Conservation (phyloP, 2,797 vertebrate species). For the Eulemur coronatus region DNA sequence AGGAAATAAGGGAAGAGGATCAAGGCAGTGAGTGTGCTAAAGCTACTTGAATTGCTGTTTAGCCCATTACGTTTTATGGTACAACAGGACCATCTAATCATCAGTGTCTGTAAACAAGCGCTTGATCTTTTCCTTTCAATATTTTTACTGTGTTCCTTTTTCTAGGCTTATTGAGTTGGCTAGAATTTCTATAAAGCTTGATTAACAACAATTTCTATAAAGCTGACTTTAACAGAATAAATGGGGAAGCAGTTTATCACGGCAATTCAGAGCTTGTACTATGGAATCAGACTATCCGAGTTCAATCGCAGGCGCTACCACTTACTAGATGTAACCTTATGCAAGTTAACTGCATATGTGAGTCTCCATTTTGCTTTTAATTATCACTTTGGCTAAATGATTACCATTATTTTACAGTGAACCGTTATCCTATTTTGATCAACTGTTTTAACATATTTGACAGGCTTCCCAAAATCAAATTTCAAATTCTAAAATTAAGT, state of each 20-base stretch:
- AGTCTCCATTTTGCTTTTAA: not conserved
- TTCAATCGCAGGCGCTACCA: not conserved
- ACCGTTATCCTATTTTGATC: not conserved
- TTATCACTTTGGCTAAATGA: not conserved
- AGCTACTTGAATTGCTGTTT: not conserved
- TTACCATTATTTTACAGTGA: not conserved
- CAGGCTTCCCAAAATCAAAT: not conserved
- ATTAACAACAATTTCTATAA: not conserved
- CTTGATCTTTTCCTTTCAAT: not conserved
- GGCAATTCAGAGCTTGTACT: not conserved
- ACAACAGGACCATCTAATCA: not conserved
- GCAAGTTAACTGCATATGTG: not conserved
- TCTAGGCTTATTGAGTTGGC: not conserved
- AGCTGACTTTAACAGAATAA: not conserved
- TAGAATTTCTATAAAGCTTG: not conserved
- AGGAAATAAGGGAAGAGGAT: not conserved
- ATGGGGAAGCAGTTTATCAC: not conserved
- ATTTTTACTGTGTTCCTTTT: not conserved
- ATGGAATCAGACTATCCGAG: not conserved
- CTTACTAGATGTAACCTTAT: not conserved
- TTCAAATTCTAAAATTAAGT: not conserved
- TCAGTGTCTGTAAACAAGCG: not conserved
- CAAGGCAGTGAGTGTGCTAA: not conserved
- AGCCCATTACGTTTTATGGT: not conserved
- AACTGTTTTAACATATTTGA: not conserved